Base-by-base conservation (phyloP, 2,888 invertebrate species). In the Beris chalybata region DNA sequence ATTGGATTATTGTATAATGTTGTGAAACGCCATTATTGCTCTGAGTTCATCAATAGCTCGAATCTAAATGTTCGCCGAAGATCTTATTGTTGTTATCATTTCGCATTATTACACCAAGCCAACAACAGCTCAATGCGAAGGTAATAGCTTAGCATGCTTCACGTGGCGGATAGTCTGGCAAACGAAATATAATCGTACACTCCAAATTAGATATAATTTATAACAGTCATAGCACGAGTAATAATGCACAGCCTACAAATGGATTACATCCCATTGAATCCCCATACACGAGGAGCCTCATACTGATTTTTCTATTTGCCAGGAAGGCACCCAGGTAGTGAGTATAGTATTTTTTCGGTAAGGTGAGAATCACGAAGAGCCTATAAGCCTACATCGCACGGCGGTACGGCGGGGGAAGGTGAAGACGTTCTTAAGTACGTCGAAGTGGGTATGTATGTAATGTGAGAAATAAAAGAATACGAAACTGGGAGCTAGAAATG, bases 201-300 rank as follows among this genome's bases (percentile, higher is more conserved):
- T 61, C 64, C 54, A 53, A 64, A 64, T 64, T 64, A 64, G 53
- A 64, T 54, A 64, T 64, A 64, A 64, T 64, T 64, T 64, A 64
- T 64, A 64, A 64, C 53, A 44, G 64, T 55, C 64, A 64, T 64
- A 64, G 54, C 64, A 64, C 52, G 52, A 45, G 64, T 64, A 64
- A 64, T 64, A 64, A 64, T 64, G 55, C 64, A 52, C 61, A 61
- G 32, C 61, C 61, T 50, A 52, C 61, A 61, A 61, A 61, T 61
- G 61, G 61, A 61, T 61, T 61, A 61, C 61, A 61, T 52, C 61
- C 61, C 61, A 61, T 61, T 61, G 61, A 61, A 61, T 61, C 52
- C 50, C 61, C 61, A 61, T 52, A 61, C 52, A 61, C 58, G 12
- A 15, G 52, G 29, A 22, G 5, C 6, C 13, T 50, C 61, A 32